phyloP scores from a whole-genome alignment of 1,140 invertebrate genomes.

The Bombus waltoni region DNA sequence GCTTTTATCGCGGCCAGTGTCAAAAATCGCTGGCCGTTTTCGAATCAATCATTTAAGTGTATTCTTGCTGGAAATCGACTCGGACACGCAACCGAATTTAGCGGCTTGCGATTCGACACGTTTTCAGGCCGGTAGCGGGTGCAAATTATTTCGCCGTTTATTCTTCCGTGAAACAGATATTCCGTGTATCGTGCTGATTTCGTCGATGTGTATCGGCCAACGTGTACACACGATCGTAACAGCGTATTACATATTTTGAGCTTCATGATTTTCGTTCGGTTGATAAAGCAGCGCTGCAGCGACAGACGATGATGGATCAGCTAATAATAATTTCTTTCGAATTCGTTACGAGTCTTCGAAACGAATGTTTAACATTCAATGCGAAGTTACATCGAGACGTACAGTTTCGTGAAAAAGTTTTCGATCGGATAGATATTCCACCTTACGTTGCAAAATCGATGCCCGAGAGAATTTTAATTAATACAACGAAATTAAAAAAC shows the following conservation, averaged over 20 bases:
- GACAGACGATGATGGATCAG: background rate
- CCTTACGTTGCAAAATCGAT: too few relatives aligned
- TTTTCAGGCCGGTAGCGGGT: background rate
- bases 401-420: background rate
- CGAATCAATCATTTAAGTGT: slow-evolving; percentile 58
- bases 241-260: background rate
- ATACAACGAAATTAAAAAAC: too few relatives aligned
- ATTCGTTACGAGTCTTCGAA: background rate
- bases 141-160: slow-evolving; percentile 51
- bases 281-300: background rate
- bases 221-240: background rate
- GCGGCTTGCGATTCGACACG: slow-evolving; percentile 42
- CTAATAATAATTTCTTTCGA: background rate
- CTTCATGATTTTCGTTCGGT: background rate
- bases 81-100: slow-evolving; percentile 44
- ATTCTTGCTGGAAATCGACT: slow-evolving; percentile 49
- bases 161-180: slow-evolving; percentile 55
- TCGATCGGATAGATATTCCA: background rate
- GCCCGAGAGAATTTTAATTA: too few relatives aligned
- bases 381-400: too few relatives aligned
- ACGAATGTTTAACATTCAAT: too few relatives aligned
- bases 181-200: slow-evolving; percentile 26
- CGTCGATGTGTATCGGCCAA: background rate
- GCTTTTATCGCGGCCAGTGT: slow-evolving; percentile 43
- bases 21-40: slow-evolving; percentile 50